Conservation (phyloP, 1,140 invertebrate species). For the Temnothorax curvispinosus region DNA sequence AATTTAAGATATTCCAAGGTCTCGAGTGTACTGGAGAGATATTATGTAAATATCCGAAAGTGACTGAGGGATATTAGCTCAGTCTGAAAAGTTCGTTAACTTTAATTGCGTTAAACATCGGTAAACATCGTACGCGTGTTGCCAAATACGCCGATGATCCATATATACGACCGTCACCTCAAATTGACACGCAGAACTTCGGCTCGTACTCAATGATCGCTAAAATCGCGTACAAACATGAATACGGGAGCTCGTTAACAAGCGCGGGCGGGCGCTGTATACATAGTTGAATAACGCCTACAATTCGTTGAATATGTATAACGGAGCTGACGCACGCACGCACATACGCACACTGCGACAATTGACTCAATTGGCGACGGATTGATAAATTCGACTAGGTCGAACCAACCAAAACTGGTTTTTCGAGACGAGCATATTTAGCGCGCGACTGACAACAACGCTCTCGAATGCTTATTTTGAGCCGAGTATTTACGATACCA, state of each 20-base stretch:
- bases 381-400: constrained; percentile 64
- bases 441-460: not conserved
- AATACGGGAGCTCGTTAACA: constrained; percentile 63
- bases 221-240: constrained; percentile 44
- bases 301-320: no score
- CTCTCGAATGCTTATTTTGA: not conserved
- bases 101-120: constrained; percentile 9
- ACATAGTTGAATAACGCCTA: not conserved
- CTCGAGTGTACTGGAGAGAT: not conserved
- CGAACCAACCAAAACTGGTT: constrained; percentile 38
- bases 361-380: constrained; percentile 66
- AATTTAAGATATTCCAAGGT: not conserved
- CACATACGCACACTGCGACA: constrained; percentile 18
- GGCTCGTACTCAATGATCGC: constrained; percentile 28
- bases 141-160: not conserved
- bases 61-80: not conserved
- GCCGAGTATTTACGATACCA: not conserved
- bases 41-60: not conserved
- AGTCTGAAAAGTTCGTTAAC: constrained; percentile 7
- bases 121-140: not conserved
- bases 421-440: constrained; percentile 20
- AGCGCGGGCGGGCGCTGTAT: not conserved
- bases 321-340: not conserved
- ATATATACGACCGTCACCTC: not conserved
- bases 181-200: constrained; percentile 28